phyloP scores from a whole-genome alignment of 1,140 invertebrate species.

The Listronotus bonariensis region DNA sequence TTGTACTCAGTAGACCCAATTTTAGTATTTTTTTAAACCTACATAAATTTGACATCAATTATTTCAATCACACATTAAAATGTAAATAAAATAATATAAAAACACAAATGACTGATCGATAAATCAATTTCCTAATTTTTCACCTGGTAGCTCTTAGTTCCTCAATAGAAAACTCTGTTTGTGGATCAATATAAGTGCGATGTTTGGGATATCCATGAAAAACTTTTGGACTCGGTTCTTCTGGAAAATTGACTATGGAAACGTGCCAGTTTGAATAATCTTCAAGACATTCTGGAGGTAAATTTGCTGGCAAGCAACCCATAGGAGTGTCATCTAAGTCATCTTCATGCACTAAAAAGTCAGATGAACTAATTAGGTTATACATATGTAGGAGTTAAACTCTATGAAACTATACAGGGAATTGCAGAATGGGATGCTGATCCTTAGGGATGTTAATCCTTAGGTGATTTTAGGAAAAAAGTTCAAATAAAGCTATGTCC shows the following conservation, averaged over 20 bases:
- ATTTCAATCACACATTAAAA: too few species aligned
- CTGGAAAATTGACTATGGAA: constrained; percentile 59
- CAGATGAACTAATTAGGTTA: neutral
- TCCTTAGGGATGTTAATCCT: too few species aligned
- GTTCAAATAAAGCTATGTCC: too few species aligned
- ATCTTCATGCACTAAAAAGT: constrained; percentile 64
- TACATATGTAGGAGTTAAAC: too few species aligned
- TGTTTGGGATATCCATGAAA: constrained; percentile 64
- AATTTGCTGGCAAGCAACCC: constrained; percentile 51
- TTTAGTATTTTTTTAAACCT: too few species aligned
- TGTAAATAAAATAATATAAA: too few species aligned
- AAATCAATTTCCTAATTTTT: neutral
- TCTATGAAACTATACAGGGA: too few species aligned
- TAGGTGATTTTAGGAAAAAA: too few species aligned
- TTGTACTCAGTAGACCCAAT: too few species aligned
- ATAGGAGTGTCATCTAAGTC: constrained; percentile 49
- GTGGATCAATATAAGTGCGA: constrained; percentile 63
- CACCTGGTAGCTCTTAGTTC: constrained; percentile 63
- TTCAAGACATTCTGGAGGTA: constrained; percentile 58
- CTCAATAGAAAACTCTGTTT: constrained; percentile 69
- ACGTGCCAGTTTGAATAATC: constrained; percentile 60
- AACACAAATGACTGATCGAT: too few species aligned
- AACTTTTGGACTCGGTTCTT: constrained; percentile 62
- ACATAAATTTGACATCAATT: too few species aligned
- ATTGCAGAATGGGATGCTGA: too few species aligned